These are phyloP conservation scores for Callospermophilus lateralis DNA, from an alignment of 2,113 vertebrate species.

Conservation along the genomic window DNA sequence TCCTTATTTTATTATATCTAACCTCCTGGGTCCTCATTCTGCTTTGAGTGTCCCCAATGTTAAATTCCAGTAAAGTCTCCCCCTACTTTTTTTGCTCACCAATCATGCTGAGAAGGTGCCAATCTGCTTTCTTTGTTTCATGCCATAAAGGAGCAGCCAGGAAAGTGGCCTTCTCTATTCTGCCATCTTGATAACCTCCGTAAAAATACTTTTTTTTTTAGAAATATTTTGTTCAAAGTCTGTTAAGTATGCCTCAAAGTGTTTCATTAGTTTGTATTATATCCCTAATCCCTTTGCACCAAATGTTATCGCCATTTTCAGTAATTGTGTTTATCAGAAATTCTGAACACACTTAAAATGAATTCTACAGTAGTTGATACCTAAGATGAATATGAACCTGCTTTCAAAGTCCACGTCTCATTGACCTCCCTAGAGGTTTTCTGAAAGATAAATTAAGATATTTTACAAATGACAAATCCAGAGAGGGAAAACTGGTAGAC, in stretches of 20 bases:
- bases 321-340: not conserved
- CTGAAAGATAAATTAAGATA: not conserved
- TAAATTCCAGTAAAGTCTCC: too few species aligned
- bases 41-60: too few species aligned
- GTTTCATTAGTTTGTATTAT: not conserved
- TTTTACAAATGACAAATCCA: not conserved
- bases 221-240: not conserved
- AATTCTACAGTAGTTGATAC: not conserved
- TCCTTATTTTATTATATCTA: too few species aligned
- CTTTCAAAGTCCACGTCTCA: not conserved
- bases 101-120: too few species aligned
- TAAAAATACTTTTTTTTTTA: not conserved
- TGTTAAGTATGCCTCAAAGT: not conserved
- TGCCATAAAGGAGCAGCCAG: too few species aligned
- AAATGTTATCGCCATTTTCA: not conserved
- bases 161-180: too few species aligned
- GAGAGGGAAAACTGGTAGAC: not conserved
- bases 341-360: not conserved
- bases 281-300: not conserved
- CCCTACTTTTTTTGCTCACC: too few species aligned
- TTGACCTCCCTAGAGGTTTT: not conserved
- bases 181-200: too few species aligned
- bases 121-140: too few species aligned
- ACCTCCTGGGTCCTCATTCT: too few species aligned
- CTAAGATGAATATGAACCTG: not conserved